A percentile compares a stretch with the other conserved stretches of the same genome.
These are phyloP conservation scores for Neosalanx taihuensis DNA, from an alignment of 2,797 vertebrate genomes.

Conservation along the genomic window DNA sequence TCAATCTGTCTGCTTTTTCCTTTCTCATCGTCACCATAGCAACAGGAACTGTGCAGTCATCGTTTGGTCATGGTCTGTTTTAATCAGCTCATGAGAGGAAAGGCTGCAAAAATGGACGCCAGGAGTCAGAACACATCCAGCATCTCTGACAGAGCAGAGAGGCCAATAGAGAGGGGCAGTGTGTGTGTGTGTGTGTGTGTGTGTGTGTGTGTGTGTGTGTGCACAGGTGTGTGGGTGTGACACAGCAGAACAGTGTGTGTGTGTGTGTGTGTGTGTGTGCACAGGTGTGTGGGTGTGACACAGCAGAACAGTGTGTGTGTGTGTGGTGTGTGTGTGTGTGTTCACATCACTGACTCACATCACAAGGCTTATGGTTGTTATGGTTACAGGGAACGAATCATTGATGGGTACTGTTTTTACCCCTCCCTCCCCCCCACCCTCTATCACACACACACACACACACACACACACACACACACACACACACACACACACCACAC, in stretches of 20 bases:
- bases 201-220: background rate
- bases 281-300: background rate
- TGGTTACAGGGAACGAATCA: no score
- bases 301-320: background rate
- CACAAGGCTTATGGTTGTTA: no score
- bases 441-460: no score
- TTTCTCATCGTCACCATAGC: slow-evolving; percentile 55
- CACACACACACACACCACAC: background rate
- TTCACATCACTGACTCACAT: no score
- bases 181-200: slow-evolving; percentile 1
- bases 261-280: background rate
- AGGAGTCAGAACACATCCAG: slow-evolving; percentile 7
- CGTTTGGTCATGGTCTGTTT: slow-evolving; percentile 51
- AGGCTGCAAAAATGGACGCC: slow-evolving; percentile 45
- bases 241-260: no score
- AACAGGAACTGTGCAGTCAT: slow-evolving; percentile 69
- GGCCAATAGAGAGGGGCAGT: background rate
- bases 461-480: background rate
- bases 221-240: background rate
- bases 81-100: slow-evolving; percentile 34
- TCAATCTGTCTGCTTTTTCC: slow-evolving; percentile 55
- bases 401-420: background rate
- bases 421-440: background rate
- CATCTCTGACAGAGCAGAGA: slow-evolving; percentile 38
- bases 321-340: no score